Base-by-base conservation (phyloP, 2,113 vertebrate species). In the Poeciliopsis occidentalis region DNA sequence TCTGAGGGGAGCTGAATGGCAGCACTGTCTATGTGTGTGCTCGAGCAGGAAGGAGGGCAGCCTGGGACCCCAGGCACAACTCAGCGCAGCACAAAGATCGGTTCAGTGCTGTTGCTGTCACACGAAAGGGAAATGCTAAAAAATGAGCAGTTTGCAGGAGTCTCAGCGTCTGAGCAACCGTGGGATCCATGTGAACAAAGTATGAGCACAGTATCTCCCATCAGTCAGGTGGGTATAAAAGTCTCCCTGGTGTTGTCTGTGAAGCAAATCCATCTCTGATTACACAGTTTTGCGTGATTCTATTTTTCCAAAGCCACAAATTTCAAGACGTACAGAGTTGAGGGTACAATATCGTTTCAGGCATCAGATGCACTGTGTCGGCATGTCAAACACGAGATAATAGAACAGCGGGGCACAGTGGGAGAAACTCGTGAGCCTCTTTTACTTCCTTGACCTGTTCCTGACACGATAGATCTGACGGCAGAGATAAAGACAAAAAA, bases 1-100 rank as follows among this genome's bases (percentile, higher is more conserved):
- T 88, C 85, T 65, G 78, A 88, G 85, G 85, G 91, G 84, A 81
- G 80, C 88, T 93, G 93, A 94, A 94, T 91, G 89, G 86, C 71
- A 81, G 75, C 69, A 81, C 89, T 93, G 91, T 94, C 75, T 74
- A 12, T 71, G 65, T 34, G 78, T 22, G 79, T 31, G 71, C 5
- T 66, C 3, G 4, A 0, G 5, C 61, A 19, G 84, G 86, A 89
- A 76, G 79, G 78, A 69, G 83, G 85, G 83, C 77, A 75, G 75
- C 61, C 73, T 1, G 77, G 75, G 80, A 82, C 76, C 69, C 37
- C 71, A 10, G 47, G 60, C 63, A 6, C 75, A 79, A 75, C 57
- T 44, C 73, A 0, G 34, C 65, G 39, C 76, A 10, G 84, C 87
- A 93, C 88, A 92, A 91, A 91, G 89, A 86, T 41, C 12, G 71